These are phyloP conservation scores for Sarcophaga variegata DNA, from an alignment of 2,888 invertebrate species.

Conservation along the genomic window DNA sequence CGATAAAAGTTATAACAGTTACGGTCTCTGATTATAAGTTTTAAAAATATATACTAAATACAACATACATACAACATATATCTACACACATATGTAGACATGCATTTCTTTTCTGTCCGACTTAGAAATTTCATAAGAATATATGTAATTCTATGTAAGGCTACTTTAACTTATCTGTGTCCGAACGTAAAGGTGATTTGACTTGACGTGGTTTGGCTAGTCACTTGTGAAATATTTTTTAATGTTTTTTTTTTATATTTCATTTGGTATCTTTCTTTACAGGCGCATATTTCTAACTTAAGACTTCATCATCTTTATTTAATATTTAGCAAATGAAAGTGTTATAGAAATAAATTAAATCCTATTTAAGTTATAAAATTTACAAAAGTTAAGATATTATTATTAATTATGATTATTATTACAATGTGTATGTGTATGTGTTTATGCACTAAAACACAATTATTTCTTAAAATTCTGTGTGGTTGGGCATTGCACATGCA, in stretches of 20 bases:
- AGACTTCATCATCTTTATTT: conserved; percentile 71
- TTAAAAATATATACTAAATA: too few relatives aligned
- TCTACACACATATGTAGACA: too few relatives aligned
- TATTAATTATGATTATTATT: conserved; percentile 27
- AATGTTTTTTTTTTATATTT: background rate
- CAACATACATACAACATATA: too few relatives aligned
- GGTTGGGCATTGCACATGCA: background rate
- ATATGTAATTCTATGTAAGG: too few relatives aligned
- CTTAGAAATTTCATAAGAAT: too few relatives aligned
- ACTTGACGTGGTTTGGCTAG: too few relatives aligned
- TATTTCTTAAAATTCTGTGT: background rate
- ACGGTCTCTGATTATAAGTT: too few relatives aligned
- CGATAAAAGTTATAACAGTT: too few relatives aligned
- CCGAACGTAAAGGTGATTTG: too few relatives aligned
- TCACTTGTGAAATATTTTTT: too few relatives aligned
- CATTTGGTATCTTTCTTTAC: conserved; percentile 61
- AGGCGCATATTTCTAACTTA: conserved; percentile 79
- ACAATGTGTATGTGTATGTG: background rate
- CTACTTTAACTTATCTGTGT: too few relatives aligned
- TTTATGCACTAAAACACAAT: background rate
- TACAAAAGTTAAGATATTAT: conserved; percentile 57
- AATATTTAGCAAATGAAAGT: conserved; percentile 61
- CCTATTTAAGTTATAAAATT: conserved; percentile 61
- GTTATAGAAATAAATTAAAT: conserved; percentile 66
- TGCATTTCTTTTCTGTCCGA: too few relatives aligned